Percentiles rank a stretch among this genome's conserved stretches.
Conservation (phyloP, 35 echinoderm and acorn worm species). For the Ophioderma brevispina region DNA sequence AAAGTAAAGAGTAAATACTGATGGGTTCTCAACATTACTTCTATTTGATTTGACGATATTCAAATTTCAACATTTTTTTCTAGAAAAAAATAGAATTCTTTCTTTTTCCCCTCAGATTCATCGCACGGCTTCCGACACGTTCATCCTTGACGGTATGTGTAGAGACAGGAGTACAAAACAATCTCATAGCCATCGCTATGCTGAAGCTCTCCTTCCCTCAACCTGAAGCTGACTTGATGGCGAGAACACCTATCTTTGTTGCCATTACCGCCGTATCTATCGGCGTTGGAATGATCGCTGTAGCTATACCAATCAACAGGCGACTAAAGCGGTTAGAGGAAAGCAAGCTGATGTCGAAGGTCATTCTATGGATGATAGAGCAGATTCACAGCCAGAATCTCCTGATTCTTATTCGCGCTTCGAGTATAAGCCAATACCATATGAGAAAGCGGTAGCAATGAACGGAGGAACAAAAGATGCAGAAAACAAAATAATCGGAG, state of each 20-base stretch:
- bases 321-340: constrained; percentile 46
- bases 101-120: constrained; percentile 54
- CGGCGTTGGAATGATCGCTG: constrained; percentile 79
- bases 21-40: too few species aligned
- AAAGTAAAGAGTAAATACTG: too few species aligned
- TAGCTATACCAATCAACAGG: constrained; percentile 69
- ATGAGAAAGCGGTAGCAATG: not conserved
- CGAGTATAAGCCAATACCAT: not conserved
- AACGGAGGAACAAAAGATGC: not conserved
- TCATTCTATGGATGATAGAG: constrained; percentile 44
- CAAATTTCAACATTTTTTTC: too few species aligned
- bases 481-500: too few species aligned
- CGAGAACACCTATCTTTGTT: constrained; percentile 84
- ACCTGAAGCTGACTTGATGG: constrained; percentile 93
- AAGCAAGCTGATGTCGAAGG: constrained; percentile 38
- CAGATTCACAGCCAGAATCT: not conserved
- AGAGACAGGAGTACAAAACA: constrained; percentile 99
- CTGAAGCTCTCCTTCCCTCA: constrained; percentile 92
- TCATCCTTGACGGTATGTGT: constrained; percentile 73
- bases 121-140: constrained; percentile 61
- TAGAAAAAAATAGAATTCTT: not conserved
- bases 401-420: not conserved
- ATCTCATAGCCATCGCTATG: constrained; percentile 89
- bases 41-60: too few species aligned
- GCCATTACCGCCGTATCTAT: constrained; percentile 74